phyloP scores from a whole-genome alignment of 2,113 vertebrate species.

The Chlamydotis undulata region DNA sequence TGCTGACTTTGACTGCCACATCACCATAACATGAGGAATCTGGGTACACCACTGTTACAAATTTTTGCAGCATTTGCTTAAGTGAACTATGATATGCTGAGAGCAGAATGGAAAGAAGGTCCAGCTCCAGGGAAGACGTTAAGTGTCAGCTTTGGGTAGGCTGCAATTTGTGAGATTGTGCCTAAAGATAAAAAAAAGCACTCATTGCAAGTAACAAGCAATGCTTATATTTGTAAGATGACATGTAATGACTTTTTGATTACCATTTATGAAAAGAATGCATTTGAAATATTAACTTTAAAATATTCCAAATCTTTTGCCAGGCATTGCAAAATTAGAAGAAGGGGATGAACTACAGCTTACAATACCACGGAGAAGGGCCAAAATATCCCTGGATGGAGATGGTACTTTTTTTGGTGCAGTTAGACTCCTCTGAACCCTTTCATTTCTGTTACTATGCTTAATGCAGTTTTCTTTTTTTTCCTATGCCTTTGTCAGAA shows the following conservation, averaged over 20 bases:
- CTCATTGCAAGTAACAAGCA: not conserved
- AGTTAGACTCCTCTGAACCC: constrained; percentile 85
- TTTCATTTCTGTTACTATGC: not conserved
- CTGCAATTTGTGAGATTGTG: not conserved
- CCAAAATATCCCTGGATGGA: constrained; percentile 88
- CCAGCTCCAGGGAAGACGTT: not conserved
- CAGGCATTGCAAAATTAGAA: constrained; percentile 93
- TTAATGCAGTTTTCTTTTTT: not conserved
- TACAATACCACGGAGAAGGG: constrained; percentile 85
- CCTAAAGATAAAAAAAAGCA: not conserved
- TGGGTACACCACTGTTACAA: not conserved
- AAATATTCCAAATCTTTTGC: constrained; percentile 27
- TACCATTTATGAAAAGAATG: not conserved
- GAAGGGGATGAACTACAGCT: constrained; percentile 90
- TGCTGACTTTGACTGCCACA: not conserved
- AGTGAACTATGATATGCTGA: not conserved
- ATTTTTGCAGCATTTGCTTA: not conserved
- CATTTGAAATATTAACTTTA: not conserved
- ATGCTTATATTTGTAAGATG: not conserved
- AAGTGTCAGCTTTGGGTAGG: not conserved
- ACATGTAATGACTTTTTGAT: not conserved
- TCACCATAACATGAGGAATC: not conserved
- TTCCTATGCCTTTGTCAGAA: not conserved
- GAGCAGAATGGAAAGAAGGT: not conserved
- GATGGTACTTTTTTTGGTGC: constrained; percentile 93